A percentile compares a stretch with the other conserved stretches of the same genome.
phyloP scores from a whole-genome alignment of 2,888 invertebrate species.

The Smittia sp. region DNA sequence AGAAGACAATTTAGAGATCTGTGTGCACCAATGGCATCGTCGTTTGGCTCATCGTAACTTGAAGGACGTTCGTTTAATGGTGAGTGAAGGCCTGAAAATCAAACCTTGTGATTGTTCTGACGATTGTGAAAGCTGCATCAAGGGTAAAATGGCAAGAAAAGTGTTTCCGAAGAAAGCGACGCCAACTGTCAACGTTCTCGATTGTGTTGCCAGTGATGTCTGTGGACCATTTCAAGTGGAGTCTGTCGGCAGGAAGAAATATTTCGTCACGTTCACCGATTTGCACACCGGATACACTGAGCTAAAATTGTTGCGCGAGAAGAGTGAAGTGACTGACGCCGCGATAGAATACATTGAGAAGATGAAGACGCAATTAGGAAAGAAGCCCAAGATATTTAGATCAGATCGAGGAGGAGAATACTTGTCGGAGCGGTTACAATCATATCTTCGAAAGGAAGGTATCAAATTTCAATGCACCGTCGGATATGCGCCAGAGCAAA shows the following conservation, averaged over 20 bases:
- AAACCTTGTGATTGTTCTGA: slow-evolving; percentile 11
- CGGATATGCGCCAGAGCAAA: slow-evolving; percentile 45
- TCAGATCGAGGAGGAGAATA: slow-evolving; percentile 47
- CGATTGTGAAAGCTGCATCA: slow-evolving; percentile 44
- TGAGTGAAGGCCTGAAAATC: neutral
- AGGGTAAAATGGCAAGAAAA: slow-evolving; percentile 45
- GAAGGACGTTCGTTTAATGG: neutral
- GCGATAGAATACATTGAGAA: slow-evolving; percentile 45
- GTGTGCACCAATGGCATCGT: slow-evolving; percentile 20
- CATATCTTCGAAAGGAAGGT: slow-evolving; percentile 44
- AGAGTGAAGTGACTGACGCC: slow-evolving; percentile 43
- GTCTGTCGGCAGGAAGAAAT: slow-evolving; percentile 48
- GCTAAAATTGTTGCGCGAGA: slow-evolving; percentile 43
- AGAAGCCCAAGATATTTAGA: slow-evolving; percentile 44
- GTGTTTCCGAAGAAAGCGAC: slow-evolving; percentile 43
- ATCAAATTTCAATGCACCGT: slow-evolving; percentile 45
- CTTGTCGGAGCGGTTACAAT: slow-evolving; percentile 44
- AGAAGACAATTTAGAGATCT: slow-evolving; percentile 42
- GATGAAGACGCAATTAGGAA: slow-evolving; percentile 43
- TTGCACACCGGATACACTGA: slow-evolving; percentile 44
- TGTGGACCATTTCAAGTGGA: slow-evolving; percentile 48
- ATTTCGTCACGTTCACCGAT: slow-evolving; percentile 50
- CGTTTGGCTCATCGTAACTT: neutral
- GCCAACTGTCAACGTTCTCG: slow-evolving; percentile 45
- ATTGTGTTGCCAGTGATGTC: slow-evolving; percentile 48